Percentiles rank a stretch among this genome's conserved stretches.
Evolutionary conservation across 2,888 invertebrate genomes (phyloP).

Genomic region (Lasioglossum oenotherae): DNA sequence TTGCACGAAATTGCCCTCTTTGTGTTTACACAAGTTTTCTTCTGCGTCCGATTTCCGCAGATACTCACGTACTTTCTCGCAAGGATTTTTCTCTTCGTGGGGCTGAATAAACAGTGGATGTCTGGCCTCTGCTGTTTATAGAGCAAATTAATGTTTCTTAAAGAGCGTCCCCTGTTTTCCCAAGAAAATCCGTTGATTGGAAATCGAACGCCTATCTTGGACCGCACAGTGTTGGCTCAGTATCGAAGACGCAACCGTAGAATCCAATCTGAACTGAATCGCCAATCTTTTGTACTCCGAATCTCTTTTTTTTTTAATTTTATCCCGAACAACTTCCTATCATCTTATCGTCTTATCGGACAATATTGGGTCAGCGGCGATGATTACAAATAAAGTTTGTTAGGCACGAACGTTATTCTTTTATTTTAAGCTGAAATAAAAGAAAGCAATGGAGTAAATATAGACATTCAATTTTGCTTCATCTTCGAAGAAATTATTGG

Average conservation of each 20-base stretch:
- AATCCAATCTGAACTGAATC: neutral
- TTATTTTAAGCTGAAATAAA: neutral
- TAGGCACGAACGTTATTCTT: neutral
- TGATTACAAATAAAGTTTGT: neutral
- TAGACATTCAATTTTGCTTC: neutral
- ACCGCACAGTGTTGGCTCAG: neutral
- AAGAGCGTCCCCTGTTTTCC: slow-evolving; percentile 15
- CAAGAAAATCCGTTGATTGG: slow-evolving; percentile 17
- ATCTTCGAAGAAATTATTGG: neutral
- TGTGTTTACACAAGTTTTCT: slow-evolving; percentile 34
- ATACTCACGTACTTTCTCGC: slow-evolving; percentile 40
- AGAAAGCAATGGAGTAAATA: neutral
- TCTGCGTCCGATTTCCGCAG: slow-evolving; percentile 37
- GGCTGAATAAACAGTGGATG: slow-evolving; percentile 39
- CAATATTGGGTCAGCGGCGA: neutral
- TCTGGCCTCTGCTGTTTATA: slow-evolving; percentile 28
- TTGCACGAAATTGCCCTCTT: slow-evolving; percentile 28
- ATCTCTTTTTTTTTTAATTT: neutral
- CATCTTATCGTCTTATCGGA: neutral
- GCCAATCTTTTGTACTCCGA: neutral
- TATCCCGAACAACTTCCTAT: neutral
- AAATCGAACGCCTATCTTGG: neutral
- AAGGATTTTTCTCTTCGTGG: slow-evolving; percentile 15
- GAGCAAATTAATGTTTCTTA: slow-evolving; percentile 46
- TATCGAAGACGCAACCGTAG: neutral